A percentile compares a stretch with the other conserved stretches of the same genome.
Conservation (phyloP, 2,888 invertebrate genomes). For the Slavum lentiscoides region DNA sequence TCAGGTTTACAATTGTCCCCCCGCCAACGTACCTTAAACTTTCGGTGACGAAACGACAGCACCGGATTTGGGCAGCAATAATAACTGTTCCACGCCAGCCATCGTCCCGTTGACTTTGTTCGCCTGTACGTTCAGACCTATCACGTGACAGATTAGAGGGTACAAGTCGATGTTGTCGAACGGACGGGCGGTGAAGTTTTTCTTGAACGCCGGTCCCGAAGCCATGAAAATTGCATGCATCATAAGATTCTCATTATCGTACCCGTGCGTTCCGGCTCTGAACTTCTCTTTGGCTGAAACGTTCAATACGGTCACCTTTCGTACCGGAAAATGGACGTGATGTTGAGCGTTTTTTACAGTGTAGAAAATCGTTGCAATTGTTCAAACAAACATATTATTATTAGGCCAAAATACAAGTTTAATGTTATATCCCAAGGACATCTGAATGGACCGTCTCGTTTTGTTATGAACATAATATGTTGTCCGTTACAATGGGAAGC, state of each 20-base stretch:
- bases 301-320: too few species aligned
- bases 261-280: slow-evolving; percentile 67
- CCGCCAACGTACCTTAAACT: too few species aligned
- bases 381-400: too few species aligned
- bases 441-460: too few species aligned
- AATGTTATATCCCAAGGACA: too few species aligned
- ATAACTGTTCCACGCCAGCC: slow-evolving; percentile 24
- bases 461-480: too few species aligned
- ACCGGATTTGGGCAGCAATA: neutral
- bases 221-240: slow-evolving; percentile 77
- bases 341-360: neutral
- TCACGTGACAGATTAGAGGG: slow-evolving; percentile 61
- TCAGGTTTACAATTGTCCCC: too few species aligned
- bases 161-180: slow-evolving; percentile 71
- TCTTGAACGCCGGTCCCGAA: slow-evolving; percentile 68
- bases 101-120: slow-evolving; percentile 52
- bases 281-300: slow-evolving; percentile 14
- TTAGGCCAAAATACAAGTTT: too few species aligned
- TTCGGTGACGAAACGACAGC: neutral
- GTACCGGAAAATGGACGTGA: too few species aligned
- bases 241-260: slow-evolving; percentile 65
- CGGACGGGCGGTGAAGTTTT: slow-evolving; percentile 62
- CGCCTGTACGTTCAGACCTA: slow-evolving; percentile 54
- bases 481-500: too few species aligned
- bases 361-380: too few species aligned